A percentile compares a stretch with the other conserved stretches of the same genome.
Conservation (phyloP, 2,113 vertebrate genomes). For the Pyrgilauda ruficollis region DNA sequence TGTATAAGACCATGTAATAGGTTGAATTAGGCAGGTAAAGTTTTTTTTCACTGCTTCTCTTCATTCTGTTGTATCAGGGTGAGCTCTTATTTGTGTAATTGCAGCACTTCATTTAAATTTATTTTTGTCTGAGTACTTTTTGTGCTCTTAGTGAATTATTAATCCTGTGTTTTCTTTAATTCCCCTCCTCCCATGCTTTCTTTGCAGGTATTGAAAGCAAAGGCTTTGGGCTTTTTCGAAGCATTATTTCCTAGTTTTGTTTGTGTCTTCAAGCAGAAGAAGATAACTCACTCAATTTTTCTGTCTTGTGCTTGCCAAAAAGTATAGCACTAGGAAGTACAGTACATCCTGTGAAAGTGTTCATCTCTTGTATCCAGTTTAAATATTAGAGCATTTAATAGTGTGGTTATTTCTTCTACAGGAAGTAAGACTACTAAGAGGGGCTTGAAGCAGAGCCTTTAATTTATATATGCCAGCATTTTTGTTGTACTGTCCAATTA, state of each 20-base stretch:
- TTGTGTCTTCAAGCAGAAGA: conserved; percentile 3
- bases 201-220: background rate
- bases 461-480: background rate
- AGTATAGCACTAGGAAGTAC: background rate
- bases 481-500: background rate
- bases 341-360: background rate
- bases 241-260: background rate
- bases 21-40: background rate
- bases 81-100: background rate
- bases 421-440: background rate
- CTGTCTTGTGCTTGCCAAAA: background rate
- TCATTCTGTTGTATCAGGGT: background rate
- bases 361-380: background rate
- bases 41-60: background rate
- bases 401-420: background rate
- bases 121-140: background rate
- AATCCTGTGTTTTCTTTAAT: background rate
- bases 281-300: background rate
- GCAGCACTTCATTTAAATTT: background rate
- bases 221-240: background rate
- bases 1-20: background rate
- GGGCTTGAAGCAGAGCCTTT: background rate
- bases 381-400: background rate
- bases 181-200: background rate
- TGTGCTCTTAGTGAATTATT: background rate